Percentiles rank a stretch among this genome's conserved stretches.
Evolutionary conservation across 2,888 invertebrate genomes (phyloP).

Genomic region (Drosophila mettleri): DNA sequence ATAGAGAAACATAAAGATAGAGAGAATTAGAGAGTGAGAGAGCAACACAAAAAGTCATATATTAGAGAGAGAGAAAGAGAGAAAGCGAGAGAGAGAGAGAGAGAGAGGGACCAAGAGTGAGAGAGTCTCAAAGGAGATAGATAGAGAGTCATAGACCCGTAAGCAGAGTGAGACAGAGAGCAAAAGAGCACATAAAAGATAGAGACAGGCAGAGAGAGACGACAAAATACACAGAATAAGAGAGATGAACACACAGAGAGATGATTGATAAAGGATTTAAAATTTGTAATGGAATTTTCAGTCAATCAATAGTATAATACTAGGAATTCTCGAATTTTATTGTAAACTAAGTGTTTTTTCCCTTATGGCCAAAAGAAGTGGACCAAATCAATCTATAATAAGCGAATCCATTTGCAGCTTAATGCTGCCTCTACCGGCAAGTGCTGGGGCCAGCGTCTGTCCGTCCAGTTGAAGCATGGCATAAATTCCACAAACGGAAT

Average conservation of each 20-base stretch:
- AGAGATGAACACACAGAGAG: too few species aligned
- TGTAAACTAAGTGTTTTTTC: too few species aligned
- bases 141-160: background rate
- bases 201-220: too few species aligned
- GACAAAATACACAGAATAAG: too few species aligned
- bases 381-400: constrained; percentile 12
- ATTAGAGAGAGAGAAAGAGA: background rate
- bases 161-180: background rate
- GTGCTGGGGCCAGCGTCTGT: background rate
- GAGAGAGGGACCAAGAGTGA: background rate
- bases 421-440: background rate
- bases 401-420: constrained; percentile 9
- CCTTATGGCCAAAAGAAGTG: too few species aligned
- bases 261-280: too few species aligned
- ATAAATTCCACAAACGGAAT: constrained; percentile 60
- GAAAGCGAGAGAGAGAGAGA: background rate
- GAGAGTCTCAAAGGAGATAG: background rate
- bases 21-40: background rate
- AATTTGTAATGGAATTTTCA: too few species aligned
- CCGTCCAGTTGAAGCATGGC: constrained; percentile 45
- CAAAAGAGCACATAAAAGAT: too few species aligned
- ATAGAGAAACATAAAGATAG: background rate
- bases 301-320: too few species aligned
- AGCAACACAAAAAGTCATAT: background rate
- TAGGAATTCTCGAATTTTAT: too few species aligned